These are phyloP conservation scores for Palaemon carinicauda DNA, from an alignment of 1,140 invertebrate genomes.

Conservation along the genomic window DNA sequence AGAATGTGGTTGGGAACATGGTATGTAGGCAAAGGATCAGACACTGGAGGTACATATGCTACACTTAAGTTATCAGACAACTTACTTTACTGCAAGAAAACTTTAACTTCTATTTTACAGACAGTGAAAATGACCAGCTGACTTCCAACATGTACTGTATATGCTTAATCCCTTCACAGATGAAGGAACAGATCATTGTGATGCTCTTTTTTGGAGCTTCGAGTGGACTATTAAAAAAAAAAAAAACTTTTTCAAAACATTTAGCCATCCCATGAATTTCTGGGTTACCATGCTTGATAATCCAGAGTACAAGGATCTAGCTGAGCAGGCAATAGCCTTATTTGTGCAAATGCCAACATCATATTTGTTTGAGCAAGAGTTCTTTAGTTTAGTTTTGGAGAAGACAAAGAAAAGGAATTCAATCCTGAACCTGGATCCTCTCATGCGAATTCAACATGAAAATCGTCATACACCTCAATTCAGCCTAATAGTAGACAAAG, in stretches of 20 bases:
- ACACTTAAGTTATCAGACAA: background rate
- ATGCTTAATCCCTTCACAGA: background rate
- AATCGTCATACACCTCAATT: too few relatives aligned
- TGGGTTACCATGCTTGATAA: too few relatives aligned
- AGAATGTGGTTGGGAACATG: background rate
- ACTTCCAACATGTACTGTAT: conserved; percentile 12
- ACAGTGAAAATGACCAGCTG: background rate
- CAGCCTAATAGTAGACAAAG: too few relatives aligned
- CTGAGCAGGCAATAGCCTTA: background rate
- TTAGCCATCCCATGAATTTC: too few relatives aligned
- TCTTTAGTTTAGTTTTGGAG: background rate
- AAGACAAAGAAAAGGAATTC: background rate
- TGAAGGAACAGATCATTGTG: conserved; percentile 11
- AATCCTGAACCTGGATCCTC: too few relatives aligned
- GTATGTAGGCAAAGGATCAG: background rate
- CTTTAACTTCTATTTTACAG: background rate
- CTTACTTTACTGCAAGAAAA: conserved; percentile 18
- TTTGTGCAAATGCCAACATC: conserved; percentile 21
- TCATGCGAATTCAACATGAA: too few relatives aligned
- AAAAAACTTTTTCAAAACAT: too few relatives aligned
- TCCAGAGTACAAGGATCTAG: conserved; percentile 18
- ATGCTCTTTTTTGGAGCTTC: background rate
- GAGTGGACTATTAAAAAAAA: background rate
- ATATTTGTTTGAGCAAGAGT: background rate
- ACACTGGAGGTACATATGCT: background rate